Percentiles rank a stretch among this genome's conserved stretches.
These are phyloP conservation scores for Ophraella communa DNA, from an alignment of 2,888 invertebrate genomes.

Conservation along the genomic window DNA sequence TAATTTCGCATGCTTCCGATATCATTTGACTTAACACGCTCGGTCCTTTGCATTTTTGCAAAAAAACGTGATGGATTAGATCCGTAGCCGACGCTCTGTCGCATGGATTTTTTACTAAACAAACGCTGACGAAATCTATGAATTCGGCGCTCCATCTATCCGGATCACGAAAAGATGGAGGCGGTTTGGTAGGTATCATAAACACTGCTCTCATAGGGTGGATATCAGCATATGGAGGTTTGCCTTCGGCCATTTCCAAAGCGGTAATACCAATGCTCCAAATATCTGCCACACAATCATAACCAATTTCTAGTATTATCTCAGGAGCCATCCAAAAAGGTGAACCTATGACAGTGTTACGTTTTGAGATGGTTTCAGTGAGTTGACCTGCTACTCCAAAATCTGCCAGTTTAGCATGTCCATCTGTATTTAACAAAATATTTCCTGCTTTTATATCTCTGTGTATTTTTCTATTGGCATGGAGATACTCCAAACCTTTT, in stretches of 20 bases:
- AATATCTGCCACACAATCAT: constrained; percentile 98
- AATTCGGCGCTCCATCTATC: constrained; percentile 97
- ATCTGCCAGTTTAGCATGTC: constrained; percentile 97
- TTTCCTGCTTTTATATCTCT: constrained; percentile 81
- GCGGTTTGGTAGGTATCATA: constrained; percentile 99
- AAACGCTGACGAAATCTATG: constrained; percentile 95
- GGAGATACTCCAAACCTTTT: constrained; percentile 48
- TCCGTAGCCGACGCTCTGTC: constrained; percentile 91
- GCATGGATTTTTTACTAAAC: constrained; percentile 91
- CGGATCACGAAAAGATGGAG: constrained; percentile 96
- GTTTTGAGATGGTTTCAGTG: constrained; percentile 69
- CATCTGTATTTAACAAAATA: constrained; percentile 96
- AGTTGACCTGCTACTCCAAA: constrained; percentile 99
- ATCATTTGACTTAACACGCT: constrained; percentile 90
- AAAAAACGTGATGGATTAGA: constrained; percentile 85
- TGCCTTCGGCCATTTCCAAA: constrained; percentile 98
- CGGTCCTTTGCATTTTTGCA: constrained; percentile 79
- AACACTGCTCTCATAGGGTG: constrained; percentile 97
- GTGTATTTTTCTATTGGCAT: constrained; percentile 48
- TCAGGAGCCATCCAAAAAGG: constrained; percentile 99
- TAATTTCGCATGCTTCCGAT: constrained; percentile 89
- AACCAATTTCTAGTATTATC: constrained; percentile 98
- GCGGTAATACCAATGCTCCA: constrained; percentile 98
- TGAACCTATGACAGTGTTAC: constrained; percentile 68
- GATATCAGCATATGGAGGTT: constrained; percentile 96